Base-by-base conservation (phyloP, 2,888 invertebrate species). In the Temnothorax unifasciatus region DNA sequence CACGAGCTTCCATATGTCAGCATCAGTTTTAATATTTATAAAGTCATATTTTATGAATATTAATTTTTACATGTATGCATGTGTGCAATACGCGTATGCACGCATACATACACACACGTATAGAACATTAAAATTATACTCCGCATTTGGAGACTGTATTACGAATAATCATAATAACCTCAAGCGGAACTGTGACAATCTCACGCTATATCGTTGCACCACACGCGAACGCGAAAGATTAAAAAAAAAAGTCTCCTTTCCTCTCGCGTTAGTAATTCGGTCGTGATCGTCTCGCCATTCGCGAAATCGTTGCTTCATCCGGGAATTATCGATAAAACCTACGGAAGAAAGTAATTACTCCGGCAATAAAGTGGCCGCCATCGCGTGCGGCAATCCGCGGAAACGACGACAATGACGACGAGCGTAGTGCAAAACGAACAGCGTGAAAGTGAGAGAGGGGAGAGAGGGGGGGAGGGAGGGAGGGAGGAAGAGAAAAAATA, bases 361-460 rank as follows among this genome's bases (percentile, higher is more conserved):
- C 13, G 50, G 73, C 71, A 79, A 71, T 79, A 79, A 79, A 79
- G 59, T 50, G 79, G 59, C 47, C 34, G 25, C 59, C 47, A 73
- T 79, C 73, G 79, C 79, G 79, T 79, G 73, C 38, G 47, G 44
- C 82, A 75, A 76, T 66, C 66, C 66, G 71, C 75, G 66, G 76
- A 47, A 11, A 47, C 47, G 47, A 47, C 54, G 82, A 64, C 41
- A 44, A 38, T 13, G 64, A 75, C 41, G 74, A 41, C 68, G 66
- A 57, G 13, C 34, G 47, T 79, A 34, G 21, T 3, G 59, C 44
- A 61, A 71, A 76, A 38, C 63, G 64, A 64, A 21, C 18, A 59
- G 13, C 47, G 44, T 15, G 79, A 44, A 38, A 41, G 25, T 13
- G 34, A 47, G 79, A 47, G 21, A 44, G 44, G 34, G 2, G 61